Conservation (phyloP, 2,888 invertebrate species). For the Glaucopsyche alexis region DNA sequence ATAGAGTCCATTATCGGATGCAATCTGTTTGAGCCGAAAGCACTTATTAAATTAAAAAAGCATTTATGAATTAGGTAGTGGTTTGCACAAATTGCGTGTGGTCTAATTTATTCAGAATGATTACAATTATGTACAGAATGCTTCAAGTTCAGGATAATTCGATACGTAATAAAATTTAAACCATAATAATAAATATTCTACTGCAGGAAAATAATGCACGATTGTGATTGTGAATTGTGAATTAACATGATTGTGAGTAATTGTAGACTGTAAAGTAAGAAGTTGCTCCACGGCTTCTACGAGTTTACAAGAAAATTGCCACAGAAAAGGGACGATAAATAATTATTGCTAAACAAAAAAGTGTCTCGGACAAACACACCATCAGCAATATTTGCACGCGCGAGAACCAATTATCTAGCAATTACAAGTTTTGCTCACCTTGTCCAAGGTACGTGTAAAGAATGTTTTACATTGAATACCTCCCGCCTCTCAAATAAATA, state of each 20-base stretch:
- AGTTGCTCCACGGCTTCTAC: neutral
- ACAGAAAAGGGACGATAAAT: neutral
- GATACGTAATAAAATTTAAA: neutral
- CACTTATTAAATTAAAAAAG: conserved; percentile 10
- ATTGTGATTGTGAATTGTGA: too few species aligned
- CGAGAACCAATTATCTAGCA: neutral
- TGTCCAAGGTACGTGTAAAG: neutral
- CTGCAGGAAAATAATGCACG: too few species aligned
- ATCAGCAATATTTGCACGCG: conserved; percentile 18
- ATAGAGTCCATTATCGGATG: neutral
- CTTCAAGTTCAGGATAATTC: neutral
- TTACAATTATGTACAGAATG: neutral
- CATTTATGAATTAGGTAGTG: conserved; percentile 8
- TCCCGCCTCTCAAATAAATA: conserved; percentile 7
- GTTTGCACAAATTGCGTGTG: neutral
- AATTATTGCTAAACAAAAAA: conserved; percentile 19
- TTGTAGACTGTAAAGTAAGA: neutral
- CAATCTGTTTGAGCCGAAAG: neutral
- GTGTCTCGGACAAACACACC: conserved; percentile 13
- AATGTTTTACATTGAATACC: conserved; percentile 2
- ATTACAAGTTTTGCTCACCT: conserved; percentile 22
- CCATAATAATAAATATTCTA: too few species aligned
- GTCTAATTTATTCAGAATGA: neutral
- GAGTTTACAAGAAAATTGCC: neutral
- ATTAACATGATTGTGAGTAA: too few species aligned